Evolutionary conservation across 1,140 invertebrate species (phyloP).

Genomic region (Euwallacea similis): DNA sequence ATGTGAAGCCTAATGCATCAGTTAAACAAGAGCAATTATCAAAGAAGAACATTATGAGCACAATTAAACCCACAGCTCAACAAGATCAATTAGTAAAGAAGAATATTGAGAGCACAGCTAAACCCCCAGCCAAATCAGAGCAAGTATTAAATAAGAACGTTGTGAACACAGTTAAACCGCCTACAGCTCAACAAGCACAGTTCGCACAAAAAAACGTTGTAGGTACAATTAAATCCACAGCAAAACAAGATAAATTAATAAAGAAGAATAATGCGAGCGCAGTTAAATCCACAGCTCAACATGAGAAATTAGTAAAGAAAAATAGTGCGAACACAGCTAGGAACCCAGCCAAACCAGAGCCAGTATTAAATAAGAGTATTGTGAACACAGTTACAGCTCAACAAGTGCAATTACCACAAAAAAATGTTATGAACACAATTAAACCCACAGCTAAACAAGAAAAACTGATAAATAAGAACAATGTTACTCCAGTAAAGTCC

Average conservation of each 20-base stretch:
- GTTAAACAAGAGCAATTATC: too few relatives aligned
- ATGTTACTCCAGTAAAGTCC: too few relatives aligned
- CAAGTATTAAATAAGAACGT: not conserved
- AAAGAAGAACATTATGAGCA: not conserved
- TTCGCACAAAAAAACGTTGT: not conserved
- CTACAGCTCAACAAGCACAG: not conserved
- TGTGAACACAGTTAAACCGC: not conserved
- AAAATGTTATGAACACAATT: not conserved
- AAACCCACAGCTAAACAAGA: not conserved
- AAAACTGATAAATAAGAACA: too few relatives aligned
- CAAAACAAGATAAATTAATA: too few relatives aligned
- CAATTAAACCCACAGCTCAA: not conserved
- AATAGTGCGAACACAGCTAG: slow-evolving; percentile 1
- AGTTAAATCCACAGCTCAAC: too few relatives aligned
- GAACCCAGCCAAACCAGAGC: slow-evolving; percentile 40
- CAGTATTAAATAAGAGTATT: slow-evolving; percentile 32
- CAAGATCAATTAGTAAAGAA: too few relatives aligned
- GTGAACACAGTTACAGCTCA: too few relatives aligned
- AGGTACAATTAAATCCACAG: not conserved
- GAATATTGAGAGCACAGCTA: too few relatives aligned
- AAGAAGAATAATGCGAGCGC: too few relatives aligned
- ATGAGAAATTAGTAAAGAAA: not conserved
- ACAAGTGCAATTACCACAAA: too few relatives aligned
- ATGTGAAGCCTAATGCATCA: too few relatives aligned
- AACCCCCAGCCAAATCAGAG: not conserved